Evolutionary conservation across 2,113 vertebrate species (phyloP).

Genomic region (Grammomys surdaster): DNA sequence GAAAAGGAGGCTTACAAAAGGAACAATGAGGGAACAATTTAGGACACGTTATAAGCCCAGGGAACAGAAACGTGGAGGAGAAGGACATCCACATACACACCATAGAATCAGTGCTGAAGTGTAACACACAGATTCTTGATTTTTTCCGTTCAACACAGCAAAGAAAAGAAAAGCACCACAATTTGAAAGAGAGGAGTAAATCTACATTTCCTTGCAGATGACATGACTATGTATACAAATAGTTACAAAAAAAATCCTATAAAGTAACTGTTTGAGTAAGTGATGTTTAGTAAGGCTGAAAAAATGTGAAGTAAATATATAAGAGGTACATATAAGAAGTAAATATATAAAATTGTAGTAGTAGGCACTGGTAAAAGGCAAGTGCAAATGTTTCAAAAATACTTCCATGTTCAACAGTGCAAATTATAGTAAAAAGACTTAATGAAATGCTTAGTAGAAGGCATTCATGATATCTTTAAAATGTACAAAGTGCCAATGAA

Average conservation of each 20-base stretch:
- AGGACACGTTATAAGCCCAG: background rate
- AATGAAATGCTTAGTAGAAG: background rate
- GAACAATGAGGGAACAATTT: background rate
- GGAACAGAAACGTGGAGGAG: background rate
- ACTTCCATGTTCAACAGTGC: background rate
- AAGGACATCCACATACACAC: background rate
- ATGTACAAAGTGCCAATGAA: conserved; percentile 7
- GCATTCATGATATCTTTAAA: background rate
- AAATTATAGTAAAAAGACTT: background rate
- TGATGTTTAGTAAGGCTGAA: background rate
- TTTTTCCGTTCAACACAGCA: background rate
- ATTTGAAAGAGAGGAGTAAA: background rate
- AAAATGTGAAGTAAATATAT: background rate
- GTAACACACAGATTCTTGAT: background rate
- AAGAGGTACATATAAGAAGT: background rate
- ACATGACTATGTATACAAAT: background rate
- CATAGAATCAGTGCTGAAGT: background rate
- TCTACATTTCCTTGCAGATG: background rate
- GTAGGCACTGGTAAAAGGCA: background rate
- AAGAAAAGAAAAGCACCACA: background rate
- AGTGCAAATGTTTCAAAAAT: conserved; percentile 39
- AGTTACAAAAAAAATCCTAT: background rate
- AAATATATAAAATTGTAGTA: conserved; percentile 6
- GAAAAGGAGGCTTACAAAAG: background rate
- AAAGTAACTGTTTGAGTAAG: conserved; percentile 41